These are phyloP conservation scores for Pissodes strobi DNA, from an alignment of 1,140 invertebrate species.

Conservation along the genomic window DNA sequence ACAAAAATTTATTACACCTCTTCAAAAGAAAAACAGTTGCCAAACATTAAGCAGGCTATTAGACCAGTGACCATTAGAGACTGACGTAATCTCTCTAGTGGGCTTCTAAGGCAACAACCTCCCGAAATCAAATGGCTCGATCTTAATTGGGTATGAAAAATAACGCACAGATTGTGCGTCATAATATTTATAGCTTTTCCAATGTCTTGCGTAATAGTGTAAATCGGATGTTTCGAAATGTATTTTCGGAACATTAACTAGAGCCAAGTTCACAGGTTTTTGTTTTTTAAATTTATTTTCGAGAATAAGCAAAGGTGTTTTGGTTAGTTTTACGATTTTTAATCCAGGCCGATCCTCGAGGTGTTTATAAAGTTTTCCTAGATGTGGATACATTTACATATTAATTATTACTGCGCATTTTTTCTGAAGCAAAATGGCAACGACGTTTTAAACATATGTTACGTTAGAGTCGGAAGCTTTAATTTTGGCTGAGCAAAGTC, in stretches of 20 bases:
- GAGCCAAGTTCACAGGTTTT: conserved; percentile 21
- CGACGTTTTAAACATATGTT: too few relatives aligned
- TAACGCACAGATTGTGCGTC: conserved; percentile 3
- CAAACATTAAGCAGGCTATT: neutral
- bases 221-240: neutral
- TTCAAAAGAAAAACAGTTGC: neutral
- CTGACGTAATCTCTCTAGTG: neutral
- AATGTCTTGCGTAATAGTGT: conserved; percentile 11
- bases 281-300: too few relatives aligned
- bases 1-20: neutral
- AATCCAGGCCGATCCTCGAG: too few relatives aligned
- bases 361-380: too few relatives aligned
- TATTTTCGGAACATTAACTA: conserved; percentile 9
- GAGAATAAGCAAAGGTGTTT: too few relatives aligned
- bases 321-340: too few relatives aligned
- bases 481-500: too few relatives aligned
- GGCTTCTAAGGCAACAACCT: neutral
- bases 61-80: too few relatives aligned
- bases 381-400: too few relatives aligned
- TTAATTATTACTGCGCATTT: too few relatives aligned
- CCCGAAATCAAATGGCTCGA: neutral
- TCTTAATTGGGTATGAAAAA: conserved; percentile 5
- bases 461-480: too few relatives aligned
- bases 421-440: too few relatives aligned
- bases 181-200: conserved; percentile 14